phyloP scores from a whole-genome alignment of 2,113 vertebrate genomes.

The Lagopus leucura region DNA sequence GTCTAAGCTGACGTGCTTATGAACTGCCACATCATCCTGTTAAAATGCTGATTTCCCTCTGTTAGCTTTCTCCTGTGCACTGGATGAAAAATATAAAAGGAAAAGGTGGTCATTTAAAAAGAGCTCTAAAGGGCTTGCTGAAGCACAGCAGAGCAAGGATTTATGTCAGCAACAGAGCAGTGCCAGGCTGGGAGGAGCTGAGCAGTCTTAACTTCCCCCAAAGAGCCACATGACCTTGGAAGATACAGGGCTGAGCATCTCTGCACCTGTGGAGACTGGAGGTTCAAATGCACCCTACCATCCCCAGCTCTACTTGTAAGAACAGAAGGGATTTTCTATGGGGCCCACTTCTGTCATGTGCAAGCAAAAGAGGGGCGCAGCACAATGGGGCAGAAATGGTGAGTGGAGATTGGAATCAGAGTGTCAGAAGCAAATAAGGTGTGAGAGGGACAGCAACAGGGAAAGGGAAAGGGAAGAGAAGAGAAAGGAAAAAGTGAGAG shows the following conservation, averaged over 20 bases:
- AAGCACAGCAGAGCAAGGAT: not conserved
- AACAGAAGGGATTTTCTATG: not conserved
- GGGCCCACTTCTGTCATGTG: not conserved
- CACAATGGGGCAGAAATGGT: not conserved
- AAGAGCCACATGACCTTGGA: not conserved
- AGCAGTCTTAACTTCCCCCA: constrained; percentile 11
- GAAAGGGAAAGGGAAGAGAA: not conserved
- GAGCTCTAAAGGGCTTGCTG: constrained; percentile 25
- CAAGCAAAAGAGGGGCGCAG: not conserved
- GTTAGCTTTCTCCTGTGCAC: constrained; percentile 46
- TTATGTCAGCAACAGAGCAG: not conserved
- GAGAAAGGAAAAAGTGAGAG: not conserved
- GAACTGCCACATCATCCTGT: constrained; percentile 46
- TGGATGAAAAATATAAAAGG: constrained; percentile 45
- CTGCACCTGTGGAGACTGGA: constrained; percentile 1
- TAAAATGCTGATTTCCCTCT: constrained; percentile 53
- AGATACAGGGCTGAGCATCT: not conserved
- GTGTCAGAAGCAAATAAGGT: not conserved
- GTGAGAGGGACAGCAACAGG: not conserved
- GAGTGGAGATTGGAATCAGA: not conserved
- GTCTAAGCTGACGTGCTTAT: constrained; percentile 48
- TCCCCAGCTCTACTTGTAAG: not conserved
- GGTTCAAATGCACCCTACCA: not conserved
- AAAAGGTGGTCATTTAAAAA: constrained; percentile 50
- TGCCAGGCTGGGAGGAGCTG: not conserved